phyloP scores from a whole-genome alignment of 2,888 invertebrate species.

The Hypsopygia costalis region DNA sequence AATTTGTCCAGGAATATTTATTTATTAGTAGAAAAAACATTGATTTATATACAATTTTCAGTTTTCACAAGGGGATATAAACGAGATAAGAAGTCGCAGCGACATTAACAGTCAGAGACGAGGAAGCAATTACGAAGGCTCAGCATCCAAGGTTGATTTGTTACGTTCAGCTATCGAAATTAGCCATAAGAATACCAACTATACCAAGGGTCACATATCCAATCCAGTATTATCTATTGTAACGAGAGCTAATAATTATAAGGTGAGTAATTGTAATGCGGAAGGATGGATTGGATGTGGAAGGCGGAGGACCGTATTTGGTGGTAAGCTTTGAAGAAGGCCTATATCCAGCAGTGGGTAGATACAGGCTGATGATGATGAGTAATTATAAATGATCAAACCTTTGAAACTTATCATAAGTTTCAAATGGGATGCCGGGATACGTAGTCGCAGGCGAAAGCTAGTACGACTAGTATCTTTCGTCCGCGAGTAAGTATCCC shows the following conservation, averaged over 20 bases:
- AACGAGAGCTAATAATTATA: constrained; percentile 53
- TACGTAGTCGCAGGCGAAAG: too few relatives aligned
- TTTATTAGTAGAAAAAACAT: not conserved
- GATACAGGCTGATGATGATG: too few relatives aligned
- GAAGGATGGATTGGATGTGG: too few relatives aligned
- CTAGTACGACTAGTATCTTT: too few relatives aligned
- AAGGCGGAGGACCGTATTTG: too few relatives aligned
- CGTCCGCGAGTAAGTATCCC: too few relatives aligned
- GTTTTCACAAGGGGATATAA: constrained; percentile 77
- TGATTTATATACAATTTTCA: constrained; percentile 26
- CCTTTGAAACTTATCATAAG: too few relatives aligned
- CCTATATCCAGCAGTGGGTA: too few relatives aligned
- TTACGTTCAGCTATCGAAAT: constrained; percentile 86
- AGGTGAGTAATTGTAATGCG: constrained; percentile 46
- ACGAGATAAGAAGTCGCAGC: constrained; percentile 71
- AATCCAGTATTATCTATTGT: constrained; percentile 77
- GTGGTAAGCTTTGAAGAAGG: too few relatives aligned
- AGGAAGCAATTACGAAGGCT: constrained; percentile 80
- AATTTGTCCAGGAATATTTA: too few relatives aligned
- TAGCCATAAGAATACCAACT: constrained; percentile 75
- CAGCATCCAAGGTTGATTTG: constrained; percentile 83
- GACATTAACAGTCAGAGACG: constrained; percentile 75
- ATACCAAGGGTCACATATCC: constrained; percentile 78
- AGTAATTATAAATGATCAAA: too few relatives aligned
- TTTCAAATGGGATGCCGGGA: too few relatives aligned